Percentiles rank a stretch among this genome's conserved stretches.
Conservation (phyloP, 2,113 vertebrate species). For the Pterocles gutturalis region DNA sequence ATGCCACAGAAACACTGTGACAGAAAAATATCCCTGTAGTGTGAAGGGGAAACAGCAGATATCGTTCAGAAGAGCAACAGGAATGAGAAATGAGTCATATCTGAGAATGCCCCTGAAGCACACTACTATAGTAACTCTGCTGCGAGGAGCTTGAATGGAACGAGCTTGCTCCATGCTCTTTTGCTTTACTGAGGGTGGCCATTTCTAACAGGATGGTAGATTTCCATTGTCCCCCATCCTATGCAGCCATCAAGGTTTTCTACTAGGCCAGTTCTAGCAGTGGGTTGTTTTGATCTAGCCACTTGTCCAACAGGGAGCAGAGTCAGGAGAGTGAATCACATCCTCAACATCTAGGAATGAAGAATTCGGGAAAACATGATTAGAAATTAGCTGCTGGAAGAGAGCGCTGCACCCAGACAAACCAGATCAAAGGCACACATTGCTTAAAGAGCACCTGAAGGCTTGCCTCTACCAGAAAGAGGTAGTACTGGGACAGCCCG, state of each 20-base stretch:
- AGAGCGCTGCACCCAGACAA: background rate
- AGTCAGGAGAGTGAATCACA: background rate
- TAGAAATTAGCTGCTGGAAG: background rate
- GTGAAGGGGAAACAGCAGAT: background rate
- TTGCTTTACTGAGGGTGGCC: background rate
- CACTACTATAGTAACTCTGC: background rate
- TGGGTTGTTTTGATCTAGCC: background rate
- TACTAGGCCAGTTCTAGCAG: background rate
- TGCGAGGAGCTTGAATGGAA: background rate
- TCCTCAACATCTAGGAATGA: background rate
- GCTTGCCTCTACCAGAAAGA: background rate
- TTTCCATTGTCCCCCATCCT: background rate
- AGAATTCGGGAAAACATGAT: background rate
- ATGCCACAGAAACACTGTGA: background rate
- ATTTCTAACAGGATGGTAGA: background rate
- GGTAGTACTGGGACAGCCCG: background rate
- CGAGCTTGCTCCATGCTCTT: background rate
- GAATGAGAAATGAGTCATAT: background rate
- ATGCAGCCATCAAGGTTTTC: background rate
- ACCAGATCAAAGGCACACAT: background rate
- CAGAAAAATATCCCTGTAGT: background rate
- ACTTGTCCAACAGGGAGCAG: background rate
- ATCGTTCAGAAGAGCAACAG: background rate
- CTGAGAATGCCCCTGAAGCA: background rate
- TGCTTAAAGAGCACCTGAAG: background rate